Percentiles rank a stretch among this genome's conserved stretches.
phyloP scores from a whole-genome alignment of 2,888 invertebrate genomes.

The Biston stratarius region DNA sequence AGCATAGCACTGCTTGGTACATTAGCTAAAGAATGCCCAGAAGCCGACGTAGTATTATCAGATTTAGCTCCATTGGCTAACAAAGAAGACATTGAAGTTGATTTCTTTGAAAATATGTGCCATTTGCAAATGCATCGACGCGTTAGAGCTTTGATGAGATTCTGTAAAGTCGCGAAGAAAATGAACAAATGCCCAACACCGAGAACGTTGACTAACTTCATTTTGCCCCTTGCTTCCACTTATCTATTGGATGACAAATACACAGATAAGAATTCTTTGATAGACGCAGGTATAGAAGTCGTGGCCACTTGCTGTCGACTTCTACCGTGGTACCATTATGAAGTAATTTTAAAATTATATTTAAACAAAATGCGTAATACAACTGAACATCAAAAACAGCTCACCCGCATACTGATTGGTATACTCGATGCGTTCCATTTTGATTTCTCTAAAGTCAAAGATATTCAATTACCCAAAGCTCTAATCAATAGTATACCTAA shows the following conservation, averaged over 20 bases:
- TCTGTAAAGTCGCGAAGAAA: conserved; percentile 89
- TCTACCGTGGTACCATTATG: conserved; percentile 96
- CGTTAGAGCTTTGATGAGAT: conserved; percentile 92
- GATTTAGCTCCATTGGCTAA: conserved; percentile 90
- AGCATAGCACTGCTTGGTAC: conserved; percentile 92
- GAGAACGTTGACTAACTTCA: conserved; percentile 92
- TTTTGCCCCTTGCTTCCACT: conserved; percentile 93
- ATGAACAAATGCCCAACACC: conserved; percentile 87
- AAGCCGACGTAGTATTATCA: conserved; percentile 89
- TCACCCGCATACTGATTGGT: conserved; percentile 91
- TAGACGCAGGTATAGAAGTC: conserved; percentile 94
- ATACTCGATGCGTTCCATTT: conserved; percentile 97
- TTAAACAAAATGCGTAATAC: conserved; percentile 91
- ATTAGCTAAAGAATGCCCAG: conserved; percentile 90
- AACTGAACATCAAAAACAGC: conserved; percentile 92
- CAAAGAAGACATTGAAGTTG: conserved; percentile 92
- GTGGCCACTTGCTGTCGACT: conserved; percentile 91
- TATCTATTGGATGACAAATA: conserved; percentile 93
- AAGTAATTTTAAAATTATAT: conserved; percentile 92
- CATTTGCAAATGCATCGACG: conserved; percentile 95
- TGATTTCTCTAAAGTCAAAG: conserved; percentile 89
- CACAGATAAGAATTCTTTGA: conserved; percentile 91
- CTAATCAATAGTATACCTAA: conserved; percentile 61
- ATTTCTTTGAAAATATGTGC: conserved; percentile 97
- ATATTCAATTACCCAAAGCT: conserved; percentile 71